Base-by-base conservation (phyloP, 92 coral and sea anemone genomes). In the Desmophyllum pertusum region DNA sequence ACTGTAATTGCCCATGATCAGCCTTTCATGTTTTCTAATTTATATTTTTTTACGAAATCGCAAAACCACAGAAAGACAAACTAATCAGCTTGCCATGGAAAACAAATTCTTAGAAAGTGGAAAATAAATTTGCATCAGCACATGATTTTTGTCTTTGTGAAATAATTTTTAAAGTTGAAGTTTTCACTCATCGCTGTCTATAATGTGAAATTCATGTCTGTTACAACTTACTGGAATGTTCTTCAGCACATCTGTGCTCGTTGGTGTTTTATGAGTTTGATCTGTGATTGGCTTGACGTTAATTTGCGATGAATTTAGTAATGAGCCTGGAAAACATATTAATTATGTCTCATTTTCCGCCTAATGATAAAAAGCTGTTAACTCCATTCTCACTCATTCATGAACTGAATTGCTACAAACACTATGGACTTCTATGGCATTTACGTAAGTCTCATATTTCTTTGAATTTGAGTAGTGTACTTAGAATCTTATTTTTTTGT, bases 351-450 rank as follows among this genome's bases (percentile, higher is more conserved):
- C 71, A 41, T 57, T 82, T 68, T 42, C 39, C 33, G 59, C 43
- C 29, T 33, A 61, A 42, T 70, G 27, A 53, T 52, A 18, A 57
- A 40, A 81, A 69, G 52, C 76, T 69, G 75, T 43, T 66, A 21
- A 66, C 48, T 80, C 33, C 66, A 68, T 66, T 66, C 15, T 48
- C 46, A 10, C 84, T 35, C 36, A 52, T 81, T 81, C 79, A 36
- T 57, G 37, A 7, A 57, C 79, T 40, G 79, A 71, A n/a, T 71
- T 53, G 41, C 57, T 82, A 8, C 71, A 29, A 64, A 46, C 39
- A 25, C 29, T 19, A 82, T 82, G 86, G 86, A 82, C 53, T 82
- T 71, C 40, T 82, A 82, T 51, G 62, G 86, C 41, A 73, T 82
- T 70, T 82, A 82, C 25, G 86, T 82, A 31, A 82, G 86, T 82